Evolutionary conservation across 2,797 vertebrate species (phyloP), one percentile per base, ranked within the genome.

Genomic region (Coendou prehensilis): DNA sequence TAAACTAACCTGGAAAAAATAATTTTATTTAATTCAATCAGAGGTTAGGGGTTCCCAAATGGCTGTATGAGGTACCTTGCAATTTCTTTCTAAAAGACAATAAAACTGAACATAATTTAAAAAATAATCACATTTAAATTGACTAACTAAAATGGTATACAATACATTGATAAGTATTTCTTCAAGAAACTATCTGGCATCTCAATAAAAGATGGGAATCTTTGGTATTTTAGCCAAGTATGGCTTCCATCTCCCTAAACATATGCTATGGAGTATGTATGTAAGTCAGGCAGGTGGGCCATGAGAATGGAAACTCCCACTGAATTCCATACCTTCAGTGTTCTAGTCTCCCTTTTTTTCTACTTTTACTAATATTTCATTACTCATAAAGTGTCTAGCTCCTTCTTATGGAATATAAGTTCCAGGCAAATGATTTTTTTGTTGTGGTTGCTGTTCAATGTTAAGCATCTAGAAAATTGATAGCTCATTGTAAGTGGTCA

Each of bases 21-120:
- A 33, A 28, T 79, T 78, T 57, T 47, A 47, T 54, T 86, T n/a
- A 81, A 80, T 71, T 82, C 52, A 41, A 71, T 80, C 23, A 88
- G 20, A 8, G 11, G 28, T 47, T 76, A 56, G 9, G 11, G 2
- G 10, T 47, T 61, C 28, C 28, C 45, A 28, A 52, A 79, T 52
- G 73, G 9, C 14, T 52, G 9, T 8, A 4, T 52, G 15, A 89
- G 87, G 57, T 8, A 23, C 15, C 37, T 64, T 61, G 47, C 8
- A 64, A 67, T 14, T 64, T 15, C 33, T 79, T 5, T 52, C 45
- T 52, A 28, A 67, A 80, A 64, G 10, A 41, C 37, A 89, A 14
- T 20, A 54, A 28, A 67, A 90, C 17, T 50, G 33, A 61, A 33
- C 4, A 56, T 1, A 5, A 80, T 80, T 30, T 9, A 22, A 45